Evolutionary conservation across 64 coral and sea anemone genomes (phyloP).

Genomic region (Dendrophyllia cribrosa): DNA sequence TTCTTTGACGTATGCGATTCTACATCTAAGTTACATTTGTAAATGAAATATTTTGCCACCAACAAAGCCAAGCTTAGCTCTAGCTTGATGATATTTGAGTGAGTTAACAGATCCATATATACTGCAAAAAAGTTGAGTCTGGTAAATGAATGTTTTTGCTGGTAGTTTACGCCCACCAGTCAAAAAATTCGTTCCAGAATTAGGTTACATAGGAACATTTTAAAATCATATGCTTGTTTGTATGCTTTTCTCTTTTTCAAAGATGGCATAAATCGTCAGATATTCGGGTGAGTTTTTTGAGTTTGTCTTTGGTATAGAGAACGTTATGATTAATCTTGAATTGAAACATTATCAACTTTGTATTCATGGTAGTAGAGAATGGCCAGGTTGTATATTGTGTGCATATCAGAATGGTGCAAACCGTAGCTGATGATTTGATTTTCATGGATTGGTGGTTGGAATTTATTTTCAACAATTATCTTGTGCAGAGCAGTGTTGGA

Average conservation of each 20-base stretch:
- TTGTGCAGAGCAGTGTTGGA: not conserved
- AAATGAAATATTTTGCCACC: slow-evolving; percentile 10
- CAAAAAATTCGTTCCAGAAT: not conserved
- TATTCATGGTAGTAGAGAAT: not conserved
- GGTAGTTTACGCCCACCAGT: not conserved
- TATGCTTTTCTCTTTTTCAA: slow-evolving; percentile 23
- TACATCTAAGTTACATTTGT: not conserved
- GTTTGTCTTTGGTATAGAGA: slow-evolving; percentile 26
- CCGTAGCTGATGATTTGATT: slow-evolving; percentile 5
- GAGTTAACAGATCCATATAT: not conserved
- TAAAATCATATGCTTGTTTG: slow-evolving; percentile 2
- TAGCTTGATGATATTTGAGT: not conserved
- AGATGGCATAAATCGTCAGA: slow-evolving; percentile 5
- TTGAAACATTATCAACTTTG: not conserved
- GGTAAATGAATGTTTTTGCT: not conserved
- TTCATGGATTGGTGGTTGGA: slow-evolving; percentile 13
- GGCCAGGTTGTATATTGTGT: slow-evolving; percentile 1
- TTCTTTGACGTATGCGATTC: too few species aligned
- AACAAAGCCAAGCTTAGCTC: not conserved
- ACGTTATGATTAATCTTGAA: slow-evolving; percentile 5
- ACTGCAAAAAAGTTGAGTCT: not conserved
- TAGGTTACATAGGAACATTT: not conserved
- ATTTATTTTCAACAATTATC: slow-evolving; percentile 13
- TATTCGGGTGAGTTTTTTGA: slow-evolving; percentile 1
- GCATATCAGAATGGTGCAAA: not conserved